Percentiles rank a stretch among this genome's conserved stretches.
These are phyloP conservation scores for Zapus hudsonius DNA, from an alignment of 2,113 vertebrate genomes.

Conservation along the genomic window DNA sequence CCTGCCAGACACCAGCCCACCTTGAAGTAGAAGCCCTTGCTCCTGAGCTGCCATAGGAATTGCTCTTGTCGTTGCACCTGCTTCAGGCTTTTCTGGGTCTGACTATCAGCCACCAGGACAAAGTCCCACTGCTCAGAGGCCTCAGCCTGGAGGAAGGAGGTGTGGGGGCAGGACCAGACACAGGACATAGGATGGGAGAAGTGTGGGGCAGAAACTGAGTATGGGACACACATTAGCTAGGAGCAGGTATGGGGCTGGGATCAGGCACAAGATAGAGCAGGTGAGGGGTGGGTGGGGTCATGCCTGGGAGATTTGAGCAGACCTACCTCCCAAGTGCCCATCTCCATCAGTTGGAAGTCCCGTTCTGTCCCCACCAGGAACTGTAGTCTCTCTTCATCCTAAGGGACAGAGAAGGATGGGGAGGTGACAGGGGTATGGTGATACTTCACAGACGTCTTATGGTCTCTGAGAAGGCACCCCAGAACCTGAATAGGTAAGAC, in stretches of 20 bases:
- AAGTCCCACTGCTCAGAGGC: constrained; percentile 85
- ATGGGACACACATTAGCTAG: background rate
- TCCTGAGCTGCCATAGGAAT: constrained; percentile 86
- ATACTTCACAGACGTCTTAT: background rate
- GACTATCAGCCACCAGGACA: constrained; percentile 87
- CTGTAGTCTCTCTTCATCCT: constrained; percentile 12
- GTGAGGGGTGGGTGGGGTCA: rapidly evolving
- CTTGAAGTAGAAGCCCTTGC: constrained; percentile 86
- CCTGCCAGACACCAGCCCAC: constrained; percentile 76
- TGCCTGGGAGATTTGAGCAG: rapidly evolving
- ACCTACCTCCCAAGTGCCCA: background rate
- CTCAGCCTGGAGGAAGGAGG: background rate
- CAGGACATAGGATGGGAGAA: background rate
- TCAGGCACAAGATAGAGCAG: background rate
- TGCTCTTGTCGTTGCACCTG: constrained; percentile 82
- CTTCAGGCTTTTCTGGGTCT: background rate
- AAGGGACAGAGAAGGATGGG: background rate
- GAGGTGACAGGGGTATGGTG: background rate
- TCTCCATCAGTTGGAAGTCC: constrained; percentile 42
- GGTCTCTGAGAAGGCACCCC: background rate
- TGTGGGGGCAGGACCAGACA: background rate
- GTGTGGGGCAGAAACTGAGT: background rate
- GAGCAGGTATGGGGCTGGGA: background rate
- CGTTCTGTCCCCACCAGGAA: background rate
- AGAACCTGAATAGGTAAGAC: too few relatives aligned